phyloP scores from a whole-genome alignment of 2,797 vertebrate species.

The Ctenopoma multispine region DNA sequence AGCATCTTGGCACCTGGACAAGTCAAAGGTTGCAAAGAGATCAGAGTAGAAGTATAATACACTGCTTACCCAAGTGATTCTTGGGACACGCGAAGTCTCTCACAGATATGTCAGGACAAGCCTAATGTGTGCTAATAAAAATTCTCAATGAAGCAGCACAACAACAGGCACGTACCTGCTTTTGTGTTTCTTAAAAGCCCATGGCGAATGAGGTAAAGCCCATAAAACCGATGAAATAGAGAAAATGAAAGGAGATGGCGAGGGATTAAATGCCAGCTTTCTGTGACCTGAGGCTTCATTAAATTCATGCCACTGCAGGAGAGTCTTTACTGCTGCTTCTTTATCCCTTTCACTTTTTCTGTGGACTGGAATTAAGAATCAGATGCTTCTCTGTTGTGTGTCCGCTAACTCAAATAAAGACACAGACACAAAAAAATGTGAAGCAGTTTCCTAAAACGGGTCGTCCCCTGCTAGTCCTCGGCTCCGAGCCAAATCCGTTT shows the following conservation, averaged over 20 bases:
- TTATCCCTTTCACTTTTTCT: constrained; percentile 61
- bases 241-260: constrained; percentile 58
- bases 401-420: constrained; percentile 23
- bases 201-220: constrained; percentile 32
- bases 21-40: constrained; percentile 55
- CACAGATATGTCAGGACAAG: constrained; percentile 73
- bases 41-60: constrained; percentile 18
- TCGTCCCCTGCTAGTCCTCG: constrained; percentile 36
- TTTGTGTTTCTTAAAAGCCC: constrained; percentile 59
- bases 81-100: constrained; percentile 42
- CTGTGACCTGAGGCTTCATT: constrained; percentile 60
- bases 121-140: constrained; percentile 57
- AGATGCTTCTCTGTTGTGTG: constrained; percentile 23
- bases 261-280: constrained; percentile 59
- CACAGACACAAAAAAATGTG: constrained; percentile 23
- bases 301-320: constrained; percentile 72
- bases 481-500: constrained; percentile 24
- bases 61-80: constrained; percentile 43
- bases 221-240: constrained; percentile 57
- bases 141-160: constrained; percentile 19
- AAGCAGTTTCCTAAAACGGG: constrained; percentile 53
- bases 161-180: constrained; percentile 48
- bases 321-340: constrained; percentile 45
- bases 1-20: constrained; percentile 41
- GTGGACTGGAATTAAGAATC: constrained; percentile 54